These are phyloP conservation scores for Ptiloglossa arizonensis DNA, from an alignment of 1,140 invertebrate species.

Conservation along the genomic window DNA sequence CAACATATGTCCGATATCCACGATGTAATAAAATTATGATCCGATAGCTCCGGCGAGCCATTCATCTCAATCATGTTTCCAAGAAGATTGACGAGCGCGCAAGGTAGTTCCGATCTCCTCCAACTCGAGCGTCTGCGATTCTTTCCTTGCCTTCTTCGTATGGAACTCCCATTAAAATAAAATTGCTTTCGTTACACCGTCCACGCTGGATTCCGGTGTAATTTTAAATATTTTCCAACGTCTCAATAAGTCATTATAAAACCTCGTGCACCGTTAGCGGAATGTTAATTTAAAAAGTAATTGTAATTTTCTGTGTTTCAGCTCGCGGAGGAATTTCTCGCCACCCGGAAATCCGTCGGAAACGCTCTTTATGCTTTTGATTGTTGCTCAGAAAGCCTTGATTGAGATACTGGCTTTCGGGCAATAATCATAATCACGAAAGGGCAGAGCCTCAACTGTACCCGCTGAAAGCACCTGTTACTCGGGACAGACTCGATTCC, in stretches of 20 bases:
- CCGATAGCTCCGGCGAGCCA: constrained; percentile 45
- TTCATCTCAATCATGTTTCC: constrained; percentile 59
- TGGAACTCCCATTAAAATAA: constrained; percentile 16
- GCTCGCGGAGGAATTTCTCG: background rate
- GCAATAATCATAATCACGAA: constrained; percentile 82
- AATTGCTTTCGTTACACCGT: constrained; percentile 16
- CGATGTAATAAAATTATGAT: constrained; percentile 64
- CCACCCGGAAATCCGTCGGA: background rate
- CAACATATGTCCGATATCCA: constrained; percentile 36
- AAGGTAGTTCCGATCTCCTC: constrained; percentile 39
- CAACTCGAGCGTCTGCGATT: constrained; percentile 2
- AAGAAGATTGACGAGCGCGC: constrained; percentile 59
- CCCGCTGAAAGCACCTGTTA: constrained; percentile 27
- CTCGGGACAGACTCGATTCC: background rate
- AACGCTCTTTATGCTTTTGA: constrained; percentile 82
- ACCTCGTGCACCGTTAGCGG: background rate
- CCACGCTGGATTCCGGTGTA: background rate
- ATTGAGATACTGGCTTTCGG: constrained; percentile 80
- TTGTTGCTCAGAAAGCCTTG: constrained; percentile 83
- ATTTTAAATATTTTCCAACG: background rate
- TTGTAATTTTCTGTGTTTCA: constrained; percentile 1
- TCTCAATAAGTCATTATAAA: background rate
- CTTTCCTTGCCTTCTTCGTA: background rate
- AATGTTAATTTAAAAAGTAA: constrained; percentile 5
- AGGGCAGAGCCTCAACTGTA: constrained; percentile 70